Evolutionary conservation across 1,140 invertebrate species (phyloP), one percentile per base, ranked within the genome.

Genomic region (Scaptomyza pallida): DNA sequence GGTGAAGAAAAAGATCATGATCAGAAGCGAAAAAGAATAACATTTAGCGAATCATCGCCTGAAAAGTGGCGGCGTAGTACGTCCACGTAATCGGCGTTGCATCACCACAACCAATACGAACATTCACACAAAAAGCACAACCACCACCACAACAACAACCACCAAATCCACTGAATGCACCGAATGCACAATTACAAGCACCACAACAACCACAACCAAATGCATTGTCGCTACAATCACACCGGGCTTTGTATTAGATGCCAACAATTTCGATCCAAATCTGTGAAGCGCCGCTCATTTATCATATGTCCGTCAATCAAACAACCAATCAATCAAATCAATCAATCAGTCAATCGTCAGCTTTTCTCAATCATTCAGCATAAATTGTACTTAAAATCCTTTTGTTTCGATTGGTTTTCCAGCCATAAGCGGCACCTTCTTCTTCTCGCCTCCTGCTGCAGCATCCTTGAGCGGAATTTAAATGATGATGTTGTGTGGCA

Each of bases 1-100:
- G 86, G 89, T 91, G 52, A 91, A 91, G 72, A 91, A 91, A 85
- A 91, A 90, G 81, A 90, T 91, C 57, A 82, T 91, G 86, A 90
- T 91, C 64, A 81, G 90, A 71, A 91, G 73, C 76, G 89, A 91
- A 56, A 90, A 90, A 82, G 88, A 91, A 73, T 89, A 89, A 81
- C 81, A 77, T 74, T 71, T 74, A 64, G 65, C 45, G 55, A 62
- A 74, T 70, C 62, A 74, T 70, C 62, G 52, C 45, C 59, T 63
- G 19, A 67, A 35, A 63, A 56, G 57, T 43, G 55, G 41, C 51
- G 70, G n/a, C n/a, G n/a, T n/a, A n/a, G n/a, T 62, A 57, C 65
- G 64, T 51, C 59, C 82, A 37, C 74, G 82, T 41, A 59, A 81
- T 50, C 76, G 81, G 61, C 80, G 80, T 51, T 74, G 47, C 57